Evolutionary conservation across 2,797 vertebrate species (phyloP).

Genomic region (Gymnopithys bicolor): DNA sequence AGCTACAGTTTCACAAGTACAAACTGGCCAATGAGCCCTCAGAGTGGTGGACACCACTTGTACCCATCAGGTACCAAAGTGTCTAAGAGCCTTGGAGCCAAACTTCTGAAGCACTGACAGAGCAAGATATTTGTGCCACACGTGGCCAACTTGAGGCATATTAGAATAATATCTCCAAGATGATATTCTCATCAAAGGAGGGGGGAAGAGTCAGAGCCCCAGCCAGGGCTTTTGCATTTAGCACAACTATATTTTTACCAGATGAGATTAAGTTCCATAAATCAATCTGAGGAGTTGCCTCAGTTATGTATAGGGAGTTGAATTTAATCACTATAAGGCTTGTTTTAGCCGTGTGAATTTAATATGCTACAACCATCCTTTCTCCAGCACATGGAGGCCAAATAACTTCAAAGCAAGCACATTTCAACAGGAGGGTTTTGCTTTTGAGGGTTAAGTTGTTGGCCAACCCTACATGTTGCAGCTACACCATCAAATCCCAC

Average conservation of each 20-base stretch:
- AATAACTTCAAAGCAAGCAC: not conserved
- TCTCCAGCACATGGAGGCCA: not conserved
- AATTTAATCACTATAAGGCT: not conserved
- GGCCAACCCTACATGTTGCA: not conserved
- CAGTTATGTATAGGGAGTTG: not conserved
- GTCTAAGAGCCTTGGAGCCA: not conserved
- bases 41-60: not conserved
- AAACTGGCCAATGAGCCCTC: not conserved
- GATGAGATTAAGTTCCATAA: not conserved
- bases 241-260: not conserved
- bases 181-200: not conserved
- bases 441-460: not conserved
- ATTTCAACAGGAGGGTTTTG: not conserved
- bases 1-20: constrained; percentile 48
- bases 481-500: not conserved
- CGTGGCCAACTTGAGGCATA: not conserved
- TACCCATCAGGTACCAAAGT: not conserved
- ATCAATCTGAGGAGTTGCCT: not conserved
- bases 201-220: not conserved
- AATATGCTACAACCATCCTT: not conserved
- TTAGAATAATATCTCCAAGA: not conserved
- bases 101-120: not conserved
- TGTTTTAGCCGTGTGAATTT: constrained; percentile 22
- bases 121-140: not conserved
- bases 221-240: not conserved